These are phyloP conservation scores for Coptotermes formosanus DNA, from an alignment of 1,140 invertebrate genomes.

Conservation along the genomic window DNA sequence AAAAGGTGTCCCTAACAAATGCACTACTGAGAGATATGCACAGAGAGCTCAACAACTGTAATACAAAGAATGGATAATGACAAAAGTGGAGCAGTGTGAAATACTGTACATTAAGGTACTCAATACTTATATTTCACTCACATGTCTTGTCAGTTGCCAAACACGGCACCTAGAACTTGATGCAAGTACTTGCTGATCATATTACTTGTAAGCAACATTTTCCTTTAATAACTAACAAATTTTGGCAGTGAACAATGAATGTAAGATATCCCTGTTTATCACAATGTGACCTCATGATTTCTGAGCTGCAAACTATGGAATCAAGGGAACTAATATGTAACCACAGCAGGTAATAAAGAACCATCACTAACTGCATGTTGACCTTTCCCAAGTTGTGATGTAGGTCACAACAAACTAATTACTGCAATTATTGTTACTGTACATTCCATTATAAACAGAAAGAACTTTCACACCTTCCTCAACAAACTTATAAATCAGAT, in stretches of 20 bases:
- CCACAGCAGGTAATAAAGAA: neutral
- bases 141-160: too few species aligned
- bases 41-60: too few species aligned
- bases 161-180: too few species aligned
- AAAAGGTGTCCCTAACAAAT: neutral
- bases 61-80: too few species aligned
- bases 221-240: neutral
- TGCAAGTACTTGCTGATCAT: too few species aligned
- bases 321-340: neutral
- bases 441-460: neutral
- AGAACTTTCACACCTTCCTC: neutral
- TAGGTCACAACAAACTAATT: neutral
- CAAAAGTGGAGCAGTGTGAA: too few species aligned
- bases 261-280: neutral
- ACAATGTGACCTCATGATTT: neutral
- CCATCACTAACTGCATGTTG: neutral
- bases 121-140: too few species aligned
- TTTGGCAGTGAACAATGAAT: neutral
- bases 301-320: constrained; percentile 14
- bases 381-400: neutral
- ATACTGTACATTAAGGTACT: too few species aligned
- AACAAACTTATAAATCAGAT: neutral
- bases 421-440: neutral
- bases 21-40: too few species aligned
- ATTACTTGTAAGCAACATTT: too few species aligned